Percentiles rank a stretch among this genome's conserved stretches.
These are phyloP conservation scores for Grammomys surdaster DNA, from an alignment of 2,113 vertebrate genomes.

Conservation along the genomic window DNA sequence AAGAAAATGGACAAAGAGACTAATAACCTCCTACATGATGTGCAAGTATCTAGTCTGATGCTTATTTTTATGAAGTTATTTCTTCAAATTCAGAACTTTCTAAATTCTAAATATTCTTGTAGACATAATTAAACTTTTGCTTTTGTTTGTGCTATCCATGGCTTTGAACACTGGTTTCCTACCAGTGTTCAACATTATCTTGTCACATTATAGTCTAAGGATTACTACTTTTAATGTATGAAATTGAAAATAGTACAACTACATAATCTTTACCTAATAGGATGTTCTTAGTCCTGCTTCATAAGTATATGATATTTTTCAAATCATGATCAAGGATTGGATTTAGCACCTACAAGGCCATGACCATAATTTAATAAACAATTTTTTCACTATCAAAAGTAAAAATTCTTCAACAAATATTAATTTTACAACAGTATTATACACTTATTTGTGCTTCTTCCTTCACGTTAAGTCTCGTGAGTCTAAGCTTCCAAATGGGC, in stretches of 20 bases:
- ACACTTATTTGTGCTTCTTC: neutral
- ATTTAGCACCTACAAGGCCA: neutral
- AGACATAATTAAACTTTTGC: neutral
- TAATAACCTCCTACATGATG: neutral
- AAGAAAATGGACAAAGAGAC: neutral
- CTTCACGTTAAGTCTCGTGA: neutral
- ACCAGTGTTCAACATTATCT: neutral
- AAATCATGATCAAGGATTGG: rapidly evolving
- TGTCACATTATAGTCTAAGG: neutral
- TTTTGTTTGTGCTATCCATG: neutral
- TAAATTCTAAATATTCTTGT: neutral
- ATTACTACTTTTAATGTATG: too few relatives aligned
- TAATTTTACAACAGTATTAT: neutral
- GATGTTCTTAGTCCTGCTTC: neutral
- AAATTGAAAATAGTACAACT: too few relatives aligned
- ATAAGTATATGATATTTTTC: neutral
- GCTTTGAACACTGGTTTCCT: neutral
- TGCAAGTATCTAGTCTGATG: neutral
- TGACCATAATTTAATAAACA: neutral
- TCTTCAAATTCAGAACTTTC: neutral
- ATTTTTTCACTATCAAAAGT: neutral
- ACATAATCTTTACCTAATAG: neutral
- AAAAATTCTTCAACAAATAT: neutral
- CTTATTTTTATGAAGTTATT: neutral
- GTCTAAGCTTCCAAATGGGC: neutral